Evolutionary conservation across 2,797 vertebrate species (phyloP), one percentile per base, ranked within the genome.

Genomic region (Microctenopoma steveboyesi): DNA sequence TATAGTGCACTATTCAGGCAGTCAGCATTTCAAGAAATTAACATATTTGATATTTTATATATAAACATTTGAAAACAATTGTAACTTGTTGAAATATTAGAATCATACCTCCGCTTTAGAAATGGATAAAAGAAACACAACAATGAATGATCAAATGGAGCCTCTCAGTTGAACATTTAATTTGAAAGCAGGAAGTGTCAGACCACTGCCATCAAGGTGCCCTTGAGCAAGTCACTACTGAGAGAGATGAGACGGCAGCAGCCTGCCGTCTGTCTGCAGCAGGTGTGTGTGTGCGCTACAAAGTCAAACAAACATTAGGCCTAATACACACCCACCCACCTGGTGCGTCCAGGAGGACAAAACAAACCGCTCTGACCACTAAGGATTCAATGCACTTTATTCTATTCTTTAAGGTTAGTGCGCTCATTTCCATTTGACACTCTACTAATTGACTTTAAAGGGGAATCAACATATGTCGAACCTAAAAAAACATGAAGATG

Each of bases 141-240:
- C 49, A 63, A 37, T 5, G 30, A 39, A 22, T 62, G 22, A 1
- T 11, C 13, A 5, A 6, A 5, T 42, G 5, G 42, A 48, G 16
- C 12, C 22, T 14, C 30, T 50, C n/a, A 15, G 45, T 8, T 5
- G 6, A 54, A 35, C 42, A 54, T 78, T 45, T 73, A 77, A n/a
- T 66, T 42, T 77, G 11, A 65, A 45, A 6, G 4, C 60, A 76
- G 73, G 67, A 75, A 60, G 57, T 47, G 40, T 42, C 56, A 49
- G 47, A 45, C 71, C 1, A 14, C 35, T 14, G 33, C 27, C 3
- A 5, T 58, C 65, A 72, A 70, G 58, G 61, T 83, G 77, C 64
- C 76, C 59, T 80, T 82, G 43, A 81, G 69, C 62, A 72, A 77
- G 66, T 71, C 70, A 64, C 50, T 57, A 39, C 49, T 45, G 43